Base-by-base conservation (phyloP, 2,888 invertebrate species). In the Ophion costatus region DNA sequence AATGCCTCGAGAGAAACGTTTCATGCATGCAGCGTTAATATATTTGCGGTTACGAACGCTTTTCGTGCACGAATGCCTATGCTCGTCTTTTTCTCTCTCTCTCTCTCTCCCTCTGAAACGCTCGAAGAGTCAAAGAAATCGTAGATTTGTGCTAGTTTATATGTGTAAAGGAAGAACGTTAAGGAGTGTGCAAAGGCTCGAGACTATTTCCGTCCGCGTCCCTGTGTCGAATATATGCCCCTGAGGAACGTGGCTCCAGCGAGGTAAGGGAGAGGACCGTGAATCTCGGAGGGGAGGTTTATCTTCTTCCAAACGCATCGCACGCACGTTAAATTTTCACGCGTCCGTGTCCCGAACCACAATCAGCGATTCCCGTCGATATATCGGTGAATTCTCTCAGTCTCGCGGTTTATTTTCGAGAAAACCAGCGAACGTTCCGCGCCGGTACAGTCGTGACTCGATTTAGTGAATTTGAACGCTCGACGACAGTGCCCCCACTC, bases 141-240 rank as follows among this genome's bases (percentile, higher is more conserved):
- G 69, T 66, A 38, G 17, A 51, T 61, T n/a, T 71, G 73, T 51
- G 56, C 33, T 42, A 17, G 67, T 74, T 17, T 57, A 38, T 82
- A 57, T 22, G 56, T 20, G 84, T 45, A 67, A 77, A 57, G 80
- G 66, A 77, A 83, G 67, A 80, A 57, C 67, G 5, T 11, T 17
- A 71, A 76, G 73, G 76, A 73, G 81, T 75, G 81, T 74, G 80
- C 81, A 24, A 79, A 84, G 77, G 70, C 75, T 71, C 82, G 75
- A 79, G 84, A 82, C 84, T 84, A 84, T 84, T 84, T 84, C 75
- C 82, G 84, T 82, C 82, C 75, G 42, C 56, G 75, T 74, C 67
- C 70, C 69, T 75, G 81, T 66, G 64, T 81, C 70, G 67, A 74
- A 75, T 57, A 80, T 73, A 69, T 33, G 73, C 38, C 38, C 61